Conservation (phyloP, 2,113 vertebrate species). For the Lophius piscatorius region DNA sequence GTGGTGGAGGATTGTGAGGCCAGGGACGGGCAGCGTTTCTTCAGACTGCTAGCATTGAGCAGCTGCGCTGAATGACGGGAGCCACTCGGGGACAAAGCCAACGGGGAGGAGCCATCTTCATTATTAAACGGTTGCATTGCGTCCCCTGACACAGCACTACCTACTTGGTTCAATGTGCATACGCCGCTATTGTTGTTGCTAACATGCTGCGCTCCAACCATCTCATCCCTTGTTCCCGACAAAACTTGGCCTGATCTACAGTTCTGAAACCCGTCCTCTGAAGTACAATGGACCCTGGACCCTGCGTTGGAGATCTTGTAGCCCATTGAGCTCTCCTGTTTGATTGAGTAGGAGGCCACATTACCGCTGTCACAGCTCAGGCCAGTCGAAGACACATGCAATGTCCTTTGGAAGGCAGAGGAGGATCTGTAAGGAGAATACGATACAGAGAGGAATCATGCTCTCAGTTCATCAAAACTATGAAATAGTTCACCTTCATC, state of each 20-base stretch:
- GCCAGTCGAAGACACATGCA: conserved; percentile 70
- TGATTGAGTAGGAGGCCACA: conserved; percentile 83
- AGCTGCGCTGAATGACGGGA: conserved; percentile 86
- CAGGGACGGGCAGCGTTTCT: conserved; percentile 84
- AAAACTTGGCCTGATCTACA: conserved; percentile 62
- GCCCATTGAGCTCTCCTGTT: conserved; percentile 87
- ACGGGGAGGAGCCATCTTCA: conserved; percentile 86
- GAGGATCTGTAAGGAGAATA: conserved; percentile 61
- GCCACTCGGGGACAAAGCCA: conserved; percentile 84
- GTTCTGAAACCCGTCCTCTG: conserved; percentile 71
- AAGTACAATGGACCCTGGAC: conserved; percentile 62
- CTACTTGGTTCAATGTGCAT: conserved; percentile 52
- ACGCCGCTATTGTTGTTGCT: conserved; percentile 41
- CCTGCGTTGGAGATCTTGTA: conserved; percentile 76
- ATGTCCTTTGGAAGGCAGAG: conserved; percentile 67
- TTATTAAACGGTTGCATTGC: conserved; percentile 89
- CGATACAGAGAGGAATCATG: conserved; percentile 68
- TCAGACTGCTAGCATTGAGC: conserved; percentile 83
- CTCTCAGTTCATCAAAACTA: conserved; percentile 20
- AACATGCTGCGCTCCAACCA: conserved; percentile 28
- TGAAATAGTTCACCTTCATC: conserved; percentile 9
- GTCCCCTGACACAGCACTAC: conserved; percentile 80
- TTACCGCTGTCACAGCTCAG: conserved; percentile 59
- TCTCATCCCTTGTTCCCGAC: conserved; percentile 55
- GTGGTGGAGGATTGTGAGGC: conserved; percentile 72